Conservation (phyloP, 2,888 invertebrate genomes). For the Pachymerium ferrugineum region DNA sequence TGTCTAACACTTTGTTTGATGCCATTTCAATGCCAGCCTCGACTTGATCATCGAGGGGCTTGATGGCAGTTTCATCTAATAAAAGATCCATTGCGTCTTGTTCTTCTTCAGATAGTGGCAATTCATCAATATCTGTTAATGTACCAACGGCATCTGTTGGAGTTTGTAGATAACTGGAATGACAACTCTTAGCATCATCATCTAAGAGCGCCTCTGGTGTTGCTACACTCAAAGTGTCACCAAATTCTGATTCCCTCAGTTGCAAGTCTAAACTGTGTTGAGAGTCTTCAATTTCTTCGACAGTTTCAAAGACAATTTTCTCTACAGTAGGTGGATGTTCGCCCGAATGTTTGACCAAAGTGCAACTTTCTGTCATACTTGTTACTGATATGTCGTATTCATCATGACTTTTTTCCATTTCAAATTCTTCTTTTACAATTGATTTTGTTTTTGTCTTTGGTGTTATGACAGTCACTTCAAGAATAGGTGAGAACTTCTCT, state of each 20-base stretch:
- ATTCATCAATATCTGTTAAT: conserved; percentile 30
- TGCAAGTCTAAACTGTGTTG: not conserved
- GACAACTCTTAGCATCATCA: conserved; percentile 6
- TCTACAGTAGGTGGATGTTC: not conserved
- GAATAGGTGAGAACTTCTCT: conserved; percentile 36
- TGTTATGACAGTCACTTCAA: conserved; percentile 34
- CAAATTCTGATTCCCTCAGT: not conserved
- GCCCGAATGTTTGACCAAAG: not conserved
- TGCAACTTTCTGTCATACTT: not conserved
- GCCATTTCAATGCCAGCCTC: not conserved
- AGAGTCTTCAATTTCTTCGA: not conserved
- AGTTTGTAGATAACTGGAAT: conserved; percentile 30
- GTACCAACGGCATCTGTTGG: conserved; percentile 29
- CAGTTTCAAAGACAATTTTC: not conserved
- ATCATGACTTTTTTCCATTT: not conserved
- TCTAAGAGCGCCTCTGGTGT: not conserved
- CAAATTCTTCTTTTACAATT: not conserved
- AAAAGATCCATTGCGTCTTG: not conserved
- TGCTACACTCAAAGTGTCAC: not conserved
- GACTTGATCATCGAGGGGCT: not conserved
- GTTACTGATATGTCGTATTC: not conserved
- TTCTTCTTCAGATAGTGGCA: conserved; percentile 31
- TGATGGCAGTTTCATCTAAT: not conserved
- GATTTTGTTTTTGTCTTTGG: conserved; percentile 31
- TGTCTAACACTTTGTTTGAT: not conserved